Base-by-base conservation (phyloP, 2,888 invertebrate genomes). In the Caenorhabditis uteleia region DNA sequence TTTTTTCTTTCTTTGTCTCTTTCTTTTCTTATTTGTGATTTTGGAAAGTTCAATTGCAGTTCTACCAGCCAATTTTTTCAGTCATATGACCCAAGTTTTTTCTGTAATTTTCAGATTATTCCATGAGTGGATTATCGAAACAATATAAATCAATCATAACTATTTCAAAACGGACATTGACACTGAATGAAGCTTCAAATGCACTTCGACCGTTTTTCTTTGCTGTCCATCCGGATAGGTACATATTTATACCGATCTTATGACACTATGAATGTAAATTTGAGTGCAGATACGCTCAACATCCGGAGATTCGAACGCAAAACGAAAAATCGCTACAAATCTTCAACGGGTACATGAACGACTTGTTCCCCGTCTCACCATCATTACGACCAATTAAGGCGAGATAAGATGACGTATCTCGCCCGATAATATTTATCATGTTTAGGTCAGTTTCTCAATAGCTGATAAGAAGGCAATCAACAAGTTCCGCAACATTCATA, bases 181-280 rank as follows among this genome's bases (percentile, higher is more conserved):
- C 58, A 34, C 46, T 49, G n/a, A 62, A 55, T 38, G 66, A 66
- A 23, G 66, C 56, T 39, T 57, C 66, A n/a, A 78, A 82, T 31
- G 86, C 85, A 2, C 77, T 86, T 16, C 72, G 85, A 20, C 86
- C 86, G 8, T 86, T 86, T 68, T 84, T 84, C 69, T 85, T 85
- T 60, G 80, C 82, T 44, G 86, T 86, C 12, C 86, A 86, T 79
- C 86, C 86, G 14, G 86, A 86, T 68, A 74, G 85, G 66, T 60
- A 7, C 38, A 50, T 40, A 25, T 40, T 29, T 40, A 42, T 43
- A n/a, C n/a, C n/a, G n/a, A n/a, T n/a, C n/a, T n/a, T n/a, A n/a
- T n/a, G n/a, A n/a, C n/a, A n/a, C n/a, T n/a, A 26, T 26, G 16
- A 6, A 18, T 23, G 6, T 14, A 21, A 2, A 40, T 21, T 25